Percentiles rank a stretch among this genome's conserved stretches.
These are phyloP conservation scores for Lethocerus indicus DNA, from an alignment of 1,140 invertebrate species.

Conservation along the genomic window DNA sequence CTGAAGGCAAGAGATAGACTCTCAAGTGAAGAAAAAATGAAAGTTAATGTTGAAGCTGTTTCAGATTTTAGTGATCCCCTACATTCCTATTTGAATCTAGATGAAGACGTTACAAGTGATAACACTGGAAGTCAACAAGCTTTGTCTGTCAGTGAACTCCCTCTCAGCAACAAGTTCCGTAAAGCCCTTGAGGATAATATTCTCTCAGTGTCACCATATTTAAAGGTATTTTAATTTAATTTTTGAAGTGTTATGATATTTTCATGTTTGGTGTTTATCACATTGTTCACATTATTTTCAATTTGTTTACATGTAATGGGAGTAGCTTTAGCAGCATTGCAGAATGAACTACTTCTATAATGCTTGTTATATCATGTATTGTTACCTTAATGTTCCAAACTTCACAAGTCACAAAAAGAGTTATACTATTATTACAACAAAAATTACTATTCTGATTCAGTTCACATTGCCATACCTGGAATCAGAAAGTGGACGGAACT, in stretches of 20 bases:
- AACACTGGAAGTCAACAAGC: constrained; percentile 16
- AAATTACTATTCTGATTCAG: constrained; percentile 21
- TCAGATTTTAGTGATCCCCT: constrained; percentile 63
- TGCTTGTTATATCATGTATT: background rate
- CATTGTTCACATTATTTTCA: background rate
- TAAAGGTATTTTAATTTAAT: constrained; percentile 26
- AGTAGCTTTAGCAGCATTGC: too few relatives aligned
- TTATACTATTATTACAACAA: too few relatives aligned
- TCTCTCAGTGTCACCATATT: constrained; percentile 72
- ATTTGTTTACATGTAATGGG: too few relatives aligned
- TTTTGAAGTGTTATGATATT: too few relatives aligned
- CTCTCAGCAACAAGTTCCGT: constrained; percentile 46
- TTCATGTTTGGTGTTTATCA: background rate
- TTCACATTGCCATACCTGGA: constrained; percentile 78
- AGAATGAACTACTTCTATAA: background rate
- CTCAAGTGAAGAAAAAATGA: too few relatives aligned
- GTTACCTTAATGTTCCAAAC: background rate
- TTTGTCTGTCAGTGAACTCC: constrained; percentile 36
- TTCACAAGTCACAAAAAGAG: too few relatives aligned
- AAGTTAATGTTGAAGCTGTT: constrained; percentile 33
- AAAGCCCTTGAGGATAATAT: constrained; percentile 54
- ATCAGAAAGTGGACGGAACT: constrained; percentile 62
- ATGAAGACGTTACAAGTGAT: constrained; percentile 32
- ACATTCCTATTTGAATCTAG: constrained; percentile 39
- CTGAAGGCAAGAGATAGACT: too few relatives aligned